Percentiles rank a stretch among this genome's conserved stretches.
Conservation (phyloP, 1,140 invertebrate species). For the Aphidius ervi region DNA sequence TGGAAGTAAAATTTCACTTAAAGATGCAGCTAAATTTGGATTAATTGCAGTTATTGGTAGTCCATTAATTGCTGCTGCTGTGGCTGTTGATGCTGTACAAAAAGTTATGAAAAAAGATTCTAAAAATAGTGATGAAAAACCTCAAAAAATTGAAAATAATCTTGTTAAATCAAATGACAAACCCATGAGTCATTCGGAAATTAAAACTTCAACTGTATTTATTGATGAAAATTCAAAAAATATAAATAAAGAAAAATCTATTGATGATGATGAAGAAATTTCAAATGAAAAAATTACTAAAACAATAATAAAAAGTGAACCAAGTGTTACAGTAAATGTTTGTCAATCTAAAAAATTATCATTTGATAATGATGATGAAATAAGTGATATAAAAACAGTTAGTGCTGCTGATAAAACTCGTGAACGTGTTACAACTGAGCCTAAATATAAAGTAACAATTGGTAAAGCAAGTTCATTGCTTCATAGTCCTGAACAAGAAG, state of each 20-base stretch:
- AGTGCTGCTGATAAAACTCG: constrained; percentile 59
- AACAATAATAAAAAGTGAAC: constrained; percentile 32
- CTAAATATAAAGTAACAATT: constrained; percentile 64
- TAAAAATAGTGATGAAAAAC: constrained; percentile 68
- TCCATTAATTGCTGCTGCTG: constrained; percentile 63
- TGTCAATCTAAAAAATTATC: constrained; percentile 15
- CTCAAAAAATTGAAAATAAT: constrained; percentile 62
- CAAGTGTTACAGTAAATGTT: constrained; percentile 39
- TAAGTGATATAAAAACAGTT: too few species aligned
- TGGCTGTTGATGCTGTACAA: constrained; percentile 52
- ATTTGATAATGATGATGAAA: constrained; percentile 39
- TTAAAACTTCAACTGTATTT: constrained; percentile 28
- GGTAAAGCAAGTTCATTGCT: constrained; percentile 56
- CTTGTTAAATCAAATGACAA: constrained; percentile 52
- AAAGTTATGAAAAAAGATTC: constrained; percentile 73
- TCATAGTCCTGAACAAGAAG: constrained; percentile 57
- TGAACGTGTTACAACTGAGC: constrained; percentile 60
- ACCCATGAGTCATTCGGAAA: constrained; percentile 32
- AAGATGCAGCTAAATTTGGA: constrained; percentile 72
- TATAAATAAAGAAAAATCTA: constrained; percentile 39
- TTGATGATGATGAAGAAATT: constrained; percentile 52
- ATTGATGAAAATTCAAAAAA: constrained; percentile 8
- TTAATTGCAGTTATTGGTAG: constrained; percentile 66
- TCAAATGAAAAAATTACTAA: constrained; percentile 50
- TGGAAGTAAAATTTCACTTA: constrained; percentile 64